These are phyloP conservation scores for Amphiduros pacificus DNA, from an alignment of 2,888 invertebrate genomes.

Conservation along the genomic window DNA sequence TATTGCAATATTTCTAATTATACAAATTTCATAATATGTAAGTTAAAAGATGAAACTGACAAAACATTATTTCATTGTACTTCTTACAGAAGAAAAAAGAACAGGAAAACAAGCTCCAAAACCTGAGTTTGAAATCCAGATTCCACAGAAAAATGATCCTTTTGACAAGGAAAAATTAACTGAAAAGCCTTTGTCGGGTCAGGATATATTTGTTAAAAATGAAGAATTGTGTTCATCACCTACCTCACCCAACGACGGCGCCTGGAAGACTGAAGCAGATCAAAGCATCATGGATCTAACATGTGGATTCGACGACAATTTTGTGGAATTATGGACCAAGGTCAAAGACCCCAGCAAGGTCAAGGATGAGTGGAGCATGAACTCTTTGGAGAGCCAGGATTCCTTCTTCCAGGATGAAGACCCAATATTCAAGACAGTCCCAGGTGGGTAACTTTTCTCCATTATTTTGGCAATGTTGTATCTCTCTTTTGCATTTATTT, in stretches of 20 bases:
- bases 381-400: background rate
- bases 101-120: constrained; percentile 6
- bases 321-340: constrained; percentile 37
- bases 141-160: constrained; percentile 23
- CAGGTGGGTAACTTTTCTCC: constrained; percentile 31
- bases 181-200: constrained; percentile 19
- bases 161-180: constrained; percentile 18
- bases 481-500: too few relatives aligned
- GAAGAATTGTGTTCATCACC: too few relatives aligned
- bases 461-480: too few relatives aligned
- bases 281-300: constrained; percentile 13
- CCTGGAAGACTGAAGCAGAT: background rate
- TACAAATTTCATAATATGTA: too few relatives aligned
- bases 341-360: background rate
- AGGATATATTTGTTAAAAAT: constrained; percentile 40
- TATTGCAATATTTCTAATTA: too few relatives aligned
- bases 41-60: too few relatives aligned
- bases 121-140: constrained; percentile 16
- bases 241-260: background rate
- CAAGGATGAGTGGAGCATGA: background rate
- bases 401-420: constrained; percentile 28
- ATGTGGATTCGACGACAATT: constrained; percentile 40
- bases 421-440: constrained; percentile 41
- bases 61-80: too few relatives aligned
- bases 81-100: constrained; percentile 19